Base-by-base conservation (phyloP, 2,113 vertebrate genomes). In the Hypocryptadius cinnamomeus region DNA sequence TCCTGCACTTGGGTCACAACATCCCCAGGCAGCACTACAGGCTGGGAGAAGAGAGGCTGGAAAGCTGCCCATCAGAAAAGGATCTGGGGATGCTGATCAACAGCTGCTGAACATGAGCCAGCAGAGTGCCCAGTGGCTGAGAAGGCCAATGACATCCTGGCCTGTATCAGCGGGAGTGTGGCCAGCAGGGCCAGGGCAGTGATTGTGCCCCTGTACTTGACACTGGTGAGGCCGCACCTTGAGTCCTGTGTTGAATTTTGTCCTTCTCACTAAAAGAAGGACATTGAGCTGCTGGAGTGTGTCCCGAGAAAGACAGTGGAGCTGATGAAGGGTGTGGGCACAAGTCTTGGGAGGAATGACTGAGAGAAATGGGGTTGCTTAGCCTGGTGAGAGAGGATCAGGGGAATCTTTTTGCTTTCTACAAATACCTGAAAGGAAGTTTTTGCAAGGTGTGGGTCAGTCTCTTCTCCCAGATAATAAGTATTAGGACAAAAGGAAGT, bases 51-150 rank as follows among this genome's bases (percentile, higher is more conserved):
- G 30, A 42, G 30, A 7, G 31, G 14, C 54, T 45, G n/a, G 21
- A 24, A 65, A 59, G 56, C 37, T 51, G n/a, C n/a, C 17, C 18
- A 9, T 9, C 5, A 10, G 44, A 14, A 64, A 20, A 70, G 18
- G 28, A 21, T 2, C 8, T 51, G 30, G 15, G 7, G 20, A 0
- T 39, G 42, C 16, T 70, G 56, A 4, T 24, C 3, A 1, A 27
- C 39, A 57, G 44, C 21, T 0, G 21, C 24, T 64, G 33, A 44
- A 28, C 28, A 8, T 31, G 33, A 86, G 5, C 23, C 37, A 57
- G 10, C 0, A 1, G 28, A 48, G 39, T 48, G 42, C 42, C 42
- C 39, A 14, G 33, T 50, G n/a, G 20, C 37, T 0, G 0, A 64
- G 56, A 23, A 9, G 28, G 30, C 70, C 21, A 35, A 0, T 16